A percentile compares a stretch with the other conserved stretches of the same genome.
These are phyloP conservation scores for Myotis myotis DNA, from an alignment of 2,797 vertebrate genomes.

Conservation along the genomic window DNA sequence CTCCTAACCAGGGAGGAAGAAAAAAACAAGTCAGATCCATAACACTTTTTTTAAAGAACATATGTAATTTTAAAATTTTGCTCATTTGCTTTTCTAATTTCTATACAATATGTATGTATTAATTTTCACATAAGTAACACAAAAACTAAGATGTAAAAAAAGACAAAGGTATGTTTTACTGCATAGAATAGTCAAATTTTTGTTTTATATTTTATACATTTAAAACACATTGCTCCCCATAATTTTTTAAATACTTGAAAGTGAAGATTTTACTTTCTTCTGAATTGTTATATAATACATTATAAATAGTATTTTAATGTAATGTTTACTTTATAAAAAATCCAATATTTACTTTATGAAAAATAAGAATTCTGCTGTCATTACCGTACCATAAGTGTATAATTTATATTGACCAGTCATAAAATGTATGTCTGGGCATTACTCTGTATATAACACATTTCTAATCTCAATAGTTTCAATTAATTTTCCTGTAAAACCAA, in stretches of 20 bases:
- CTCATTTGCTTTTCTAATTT: neutral
- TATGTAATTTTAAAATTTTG: neutral
- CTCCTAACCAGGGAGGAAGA: neutral
- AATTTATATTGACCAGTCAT: neutral
- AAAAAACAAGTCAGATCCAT: neutral
- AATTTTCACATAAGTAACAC: neutral
- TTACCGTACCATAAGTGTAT: neutral
- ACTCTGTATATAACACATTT: neutral
- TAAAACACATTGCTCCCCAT: neutral
- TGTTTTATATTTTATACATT: neutral
- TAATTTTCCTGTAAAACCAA: neutral
- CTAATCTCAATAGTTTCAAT: neutral
- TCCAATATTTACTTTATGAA: neutral
- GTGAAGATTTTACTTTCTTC: neutral
- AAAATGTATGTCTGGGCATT: neutral
- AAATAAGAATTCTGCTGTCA: neutral
- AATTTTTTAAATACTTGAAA: constrained; percentile 28
- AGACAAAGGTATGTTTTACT: neutral
- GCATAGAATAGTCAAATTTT: neutral
- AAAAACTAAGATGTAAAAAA: neutral
- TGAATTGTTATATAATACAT: neutral
- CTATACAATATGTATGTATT: neutral
- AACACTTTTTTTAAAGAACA: neutral
- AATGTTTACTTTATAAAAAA: neutral
- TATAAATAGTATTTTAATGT: neutral